Evolutionary conservation across 2,888 invertebrate genomes (phyloP), one percentile per base, ranked within the genome.

Genomic region (Disparrhopalites patrizii): DNA sequence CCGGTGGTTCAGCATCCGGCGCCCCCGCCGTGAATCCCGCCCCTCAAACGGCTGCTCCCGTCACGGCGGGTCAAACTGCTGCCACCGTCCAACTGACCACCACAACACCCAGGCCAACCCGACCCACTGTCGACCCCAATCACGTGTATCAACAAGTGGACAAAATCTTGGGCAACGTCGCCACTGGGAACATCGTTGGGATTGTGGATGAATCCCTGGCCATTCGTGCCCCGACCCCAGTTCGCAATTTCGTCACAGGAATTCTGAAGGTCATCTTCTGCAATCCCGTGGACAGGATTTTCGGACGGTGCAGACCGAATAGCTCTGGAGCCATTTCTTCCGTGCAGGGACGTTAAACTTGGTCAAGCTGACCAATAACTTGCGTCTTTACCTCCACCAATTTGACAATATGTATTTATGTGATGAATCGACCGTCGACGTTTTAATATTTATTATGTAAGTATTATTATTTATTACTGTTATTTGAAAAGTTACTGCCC

Each of bases 151-250:
- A 62, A 13, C 70, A 70, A 68, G 70, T 70, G 23, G 68, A 70
- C 52, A 70, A 70, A 61, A 70, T 70, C 33, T 33, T 70, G 15
- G 64, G 58, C 15, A 62, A 57, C 20, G 70, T 70, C 2, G 68
- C 66, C 8, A 66, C 56, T 20, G 63, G 64, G 28, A 70, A 70
- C 30, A 63, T 70, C 36, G 63, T 68, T 55, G 70, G 70, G 5
- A 70, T 70, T 38, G 70, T 70, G 0, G 70, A 70, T 33, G 62
- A 70, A n/a, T 68, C 68, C 13, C 54, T 70, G 18, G 68, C 66
- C 2, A 70, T 70, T 43, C 50, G 70, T 50, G 66, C 70, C 15
- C 68, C 70, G 7, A 25, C 13, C 15, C 70, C 70, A 13, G 70
- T 70, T 3, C 40, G 70, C 1, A 65, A 57, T 62, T 62, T 70